Evolutionary conservation across 2,797 vertebrate species (phyloP), one percentile per base, ranked within the genome.

Genomic region (Sparidentex hasta): DNA sequence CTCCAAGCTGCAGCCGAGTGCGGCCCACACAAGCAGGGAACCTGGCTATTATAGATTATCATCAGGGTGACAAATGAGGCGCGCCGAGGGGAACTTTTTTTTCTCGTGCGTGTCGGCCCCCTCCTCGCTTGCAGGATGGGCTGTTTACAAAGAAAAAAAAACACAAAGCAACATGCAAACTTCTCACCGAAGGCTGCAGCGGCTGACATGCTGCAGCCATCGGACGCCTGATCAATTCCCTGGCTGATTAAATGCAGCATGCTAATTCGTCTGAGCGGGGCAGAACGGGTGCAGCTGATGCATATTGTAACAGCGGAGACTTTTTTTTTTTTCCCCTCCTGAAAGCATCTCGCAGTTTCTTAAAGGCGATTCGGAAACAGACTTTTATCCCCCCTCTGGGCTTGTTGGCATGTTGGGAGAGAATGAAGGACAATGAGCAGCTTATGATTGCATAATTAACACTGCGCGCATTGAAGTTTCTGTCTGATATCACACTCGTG

Each of bases 51-150:
- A 82, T 74, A 88, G 85, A 91, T 94, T 88, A 90, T 87, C 88
- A 92, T 92, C 90, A 76, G 70, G 46, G 82, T 88, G 92, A 89
- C 82, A 86, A 92, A 93, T 90, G 88, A 86, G 82, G 72, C 25
- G 13, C 69, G 61, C 75, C 11, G 0, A 69, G 33, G 25, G 57
- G 74, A 29, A 27, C 8, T 63, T 67, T 70, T 67, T 70, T 56
- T 13, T 54, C 4, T 20, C 5, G 46, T 51, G 50, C 67, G 62
- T 44, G 33, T 25, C 29, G 56, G 75, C 63, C 72, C 29, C 33
- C 33, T 78, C 71, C 70, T 14, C 6, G 43, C 48, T 75, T 74
- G 69, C 43, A 67, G 69, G 72, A 65, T 70, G 48, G 8, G 47
- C 46, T 20, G 51, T 63, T 65, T 51, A 73, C 76, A 52, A 29